Percentiles rank a stretch among this genome's conserved stretches.
Conservation (phyloP, 2,797 vertebrate genomes). For the Gymnothorax javanicus region DNA sequence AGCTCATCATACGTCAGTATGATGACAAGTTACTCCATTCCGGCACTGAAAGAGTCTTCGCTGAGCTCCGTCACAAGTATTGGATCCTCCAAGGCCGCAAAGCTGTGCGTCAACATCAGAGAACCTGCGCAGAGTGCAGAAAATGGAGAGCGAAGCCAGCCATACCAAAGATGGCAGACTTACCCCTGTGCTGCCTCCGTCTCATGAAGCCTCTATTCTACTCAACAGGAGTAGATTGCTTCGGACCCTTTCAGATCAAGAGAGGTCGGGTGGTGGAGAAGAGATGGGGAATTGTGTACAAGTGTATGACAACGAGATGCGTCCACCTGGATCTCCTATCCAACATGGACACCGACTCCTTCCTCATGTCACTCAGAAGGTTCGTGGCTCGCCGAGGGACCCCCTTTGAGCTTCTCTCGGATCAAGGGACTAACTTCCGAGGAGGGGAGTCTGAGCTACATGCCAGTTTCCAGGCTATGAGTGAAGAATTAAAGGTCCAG, state of each 20-base stretch:
- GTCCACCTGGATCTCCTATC: not conserved
- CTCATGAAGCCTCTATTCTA: not conserved
- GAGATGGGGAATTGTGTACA: not conserved
- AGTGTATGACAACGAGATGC: not conserved
- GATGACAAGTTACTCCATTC: too few relatives aligned
- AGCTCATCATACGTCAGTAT: too few relatives aligned
- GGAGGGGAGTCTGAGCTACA: too few relatives aligned
- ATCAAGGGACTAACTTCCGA: too few relatives aligned
- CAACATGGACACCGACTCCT: slow-evolving; percentile 16
- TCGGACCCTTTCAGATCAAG: not conserved
- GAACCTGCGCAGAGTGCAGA: not conserved
- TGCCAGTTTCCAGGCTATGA: too few relatives aligned
- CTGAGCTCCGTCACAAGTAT: not conserved
- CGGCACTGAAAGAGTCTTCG: not conserved
- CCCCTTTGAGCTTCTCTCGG: too few relatives aligned
- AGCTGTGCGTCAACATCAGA: not conserved
- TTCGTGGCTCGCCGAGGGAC: slow-evolving; percentile 31
- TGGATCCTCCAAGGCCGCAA: not conserved
- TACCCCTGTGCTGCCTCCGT: not conserved
- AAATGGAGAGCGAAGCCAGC: not conserved
- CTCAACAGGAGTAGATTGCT: slow-evolving; percentile 9
- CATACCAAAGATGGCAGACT: not conserved
- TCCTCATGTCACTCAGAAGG: slow-evolving; percentile 21
- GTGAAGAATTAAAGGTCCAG: too few relatives aligned
- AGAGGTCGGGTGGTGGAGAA: not conserved